A percentile compares a stretch with the other conserved stretches of the same genome.
These are phyloP conservation scores for Ceratosolen fusciceps DNA, from an alignment of 1,140 invertebrate genomes.

Conservation along the genomic window DNA sequence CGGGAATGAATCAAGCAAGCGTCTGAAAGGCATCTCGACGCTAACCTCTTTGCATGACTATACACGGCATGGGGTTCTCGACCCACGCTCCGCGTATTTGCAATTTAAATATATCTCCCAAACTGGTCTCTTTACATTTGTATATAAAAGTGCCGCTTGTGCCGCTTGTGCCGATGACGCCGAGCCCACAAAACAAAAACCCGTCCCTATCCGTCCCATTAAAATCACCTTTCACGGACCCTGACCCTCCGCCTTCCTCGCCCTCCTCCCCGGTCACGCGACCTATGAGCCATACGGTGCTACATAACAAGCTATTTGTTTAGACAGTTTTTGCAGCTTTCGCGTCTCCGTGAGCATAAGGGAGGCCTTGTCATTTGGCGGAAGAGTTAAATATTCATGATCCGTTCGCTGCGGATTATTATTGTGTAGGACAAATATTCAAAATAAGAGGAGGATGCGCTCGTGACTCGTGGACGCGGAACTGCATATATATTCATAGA, in stretches of 20 bases:
- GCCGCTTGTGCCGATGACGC: background rate
- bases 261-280: no score
- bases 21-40: constrained; percentile 38
- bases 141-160: background rate
- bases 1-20: background rate
- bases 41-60: constrained; percentile 50
- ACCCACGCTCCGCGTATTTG: constrained; percentile 37
- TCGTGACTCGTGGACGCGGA: background rate
- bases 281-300: no score
- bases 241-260: no score
- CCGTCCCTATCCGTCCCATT: background rate
- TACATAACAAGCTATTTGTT: no score
- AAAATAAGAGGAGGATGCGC: background rate
- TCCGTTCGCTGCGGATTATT: background rate
- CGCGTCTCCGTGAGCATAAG: background rate
- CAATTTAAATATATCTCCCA: constrained; percentile 51
- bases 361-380: background rate
- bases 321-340: no score
- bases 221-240: no score
- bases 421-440: constrained; percentile 20
- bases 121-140: background rate
- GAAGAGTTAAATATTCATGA: constrained; percentile 36
- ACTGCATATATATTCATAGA: background rate
- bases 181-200: no score
- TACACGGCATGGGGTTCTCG: background rate